Conservation (phyloP, 2,113 vertebrate species). For the Silurus meridionalis region DNA sequence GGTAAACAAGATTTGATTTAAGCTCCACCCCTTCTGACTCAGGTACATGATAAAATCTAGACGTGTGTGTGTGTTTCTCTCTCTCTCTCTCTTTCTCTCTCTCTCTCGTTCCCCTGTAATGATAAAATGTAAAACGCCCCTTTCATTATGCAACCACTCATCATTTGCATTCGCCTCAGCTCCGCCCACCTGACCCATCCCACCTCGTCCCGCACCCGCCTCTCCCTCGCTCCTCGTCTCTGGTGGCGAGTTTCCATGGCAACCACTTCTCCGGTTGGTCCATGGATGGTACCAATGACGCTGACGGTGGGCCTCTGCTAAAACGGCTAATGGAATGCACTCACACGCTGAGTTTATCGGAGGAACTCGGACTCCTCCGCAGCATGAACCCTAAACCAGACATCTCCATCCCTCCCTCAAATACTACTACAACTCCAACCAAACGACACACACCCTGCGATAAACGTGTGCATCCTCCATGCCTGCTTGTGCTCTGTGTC, state of each 20-base stretch:
- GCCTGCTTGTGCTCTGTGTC: background rate
- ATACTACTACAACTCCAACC: background rate
- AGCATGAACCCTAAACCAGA: conserved; percentile 23
- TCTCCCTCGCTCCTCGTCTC: conserved; percentile 60
- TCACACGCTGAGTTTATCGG: conserved; percentile 19
- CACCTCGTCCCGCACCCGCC: conserved; percentile 53
- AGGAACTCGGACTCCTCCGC: conserved; percentile 29
- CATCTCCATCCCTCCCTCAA: background rate
- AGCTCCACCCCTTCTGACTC: background rate
- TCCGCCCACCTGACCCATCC: conserved; percentile 54
- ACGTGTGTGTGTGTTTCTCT: background rate
- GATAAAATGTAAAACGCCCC: conserved; percentile 49
- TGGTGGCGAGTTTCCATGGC: conserved; percentile 70
- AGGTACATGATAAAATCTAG: background rate
- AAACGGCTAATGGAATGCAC: conserved; percentile 58
- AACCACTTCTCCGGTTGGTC: conserved; percentile 64
- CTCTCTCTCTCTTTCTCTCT: conserved; percentile 17
- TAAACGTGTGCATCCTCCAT: conserved; percentile 58
- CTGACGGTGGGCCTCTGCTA: conserved; percentile 60
- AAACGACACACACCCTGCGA: conserved; percentile 68
- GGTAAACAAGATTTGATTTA: background rate
- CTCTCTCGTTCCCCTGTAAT: conserved; percentile 19
- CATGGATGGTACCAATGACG: conserved; percentile 51
- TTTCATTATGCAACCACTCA: conserved; percentile 52
- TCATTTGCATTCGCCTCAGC: conserved; percentile 63